A percentile compares a stretch with the other conserved stretches of the same genome.
Evolutionary conservation across 2,113 vertebrate species (phyloP).

Genomic region (Callipepla squamata): DNA sequence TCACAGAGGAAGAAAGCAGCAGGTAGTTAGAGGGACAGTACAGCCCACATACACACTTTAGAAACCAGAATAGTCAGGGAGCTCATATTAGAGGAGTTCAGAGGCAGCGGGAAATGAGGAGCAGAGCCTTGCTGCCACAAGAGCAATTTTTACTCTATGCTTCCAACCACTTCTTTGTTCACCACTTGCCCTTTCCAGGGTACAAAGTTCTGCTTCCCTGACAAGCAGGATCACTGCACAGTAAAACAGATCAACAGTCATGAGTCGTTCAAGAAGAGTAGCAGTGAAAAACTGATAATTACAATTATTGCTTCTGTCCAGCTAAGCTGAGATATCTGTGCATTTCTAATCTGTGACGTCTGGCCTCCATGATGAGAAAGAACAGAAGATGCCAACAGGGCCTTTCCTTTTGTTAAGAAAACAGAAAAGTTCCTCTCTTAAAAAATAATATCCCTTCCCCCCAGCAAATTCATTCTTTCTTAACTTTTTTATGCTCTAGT

Average conservation of each 20-base stretch:
- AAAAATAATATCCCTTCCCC: background rate
- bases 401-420: conserved; percentile 11
- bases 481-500: conserved; percentile 66
- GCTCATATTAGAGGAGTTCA: rapidly evolving
- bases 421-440: conserved; percentile 27
- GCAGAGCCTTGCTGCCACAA: background rate
- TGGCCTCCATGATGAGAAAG: background rate
- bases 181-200: background rate
- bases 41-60: background rate
- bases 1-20: background rate
- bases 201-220: background rate
- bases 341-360: background rate
- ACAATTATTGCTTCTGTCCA: background rate
- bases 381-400: background rate
- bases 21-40: conserved; percentile 15
- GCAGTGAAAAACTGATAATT: background rate
- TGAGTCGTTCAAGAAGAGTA: background rate
- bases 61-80: background rate
- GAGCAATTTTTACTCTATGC: background rate
- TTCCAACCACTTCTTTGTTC: background rate
- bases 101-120: background rate
- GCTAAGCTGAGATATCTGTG: background rate
- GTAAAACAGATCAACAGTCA: background rate
- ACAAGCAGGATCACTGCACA: background rate
- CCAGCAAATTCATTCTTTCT: conserved; percentile 52